These are phyloP conservation scores for Escarpia spicata DNA, from an alignment of 2,888 invertebrate species.

Conservation along the genomic window DNA sequence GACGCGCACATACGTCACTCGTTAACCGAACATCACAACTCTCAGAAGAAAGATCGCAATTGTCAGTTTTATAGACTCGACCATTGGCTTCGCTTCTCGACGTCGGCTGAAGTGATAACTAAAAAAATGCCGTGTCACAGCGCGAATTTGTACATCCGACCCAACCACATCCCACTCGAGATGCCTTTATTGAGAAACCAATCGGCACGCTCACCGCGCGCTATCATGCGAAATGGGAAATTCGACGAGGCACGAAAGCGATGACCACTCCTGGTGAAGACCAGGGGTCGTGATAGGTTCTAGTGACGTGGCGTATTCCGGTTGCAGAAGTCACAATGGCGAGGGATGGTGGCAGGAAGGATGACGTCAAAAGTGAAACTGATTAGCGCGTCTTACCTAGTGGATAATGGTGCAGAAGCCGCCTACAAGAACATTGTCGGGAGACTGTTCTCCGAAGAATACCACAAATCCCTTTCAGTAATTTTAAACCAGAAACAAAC, in stretches of 20 bases:
- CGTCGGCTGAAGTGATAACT: constrained; percentile 1
- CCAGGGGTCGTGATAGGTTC: neutral
- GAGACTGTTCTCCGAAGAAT: neutral
- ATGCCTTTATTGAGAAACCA: neutral
- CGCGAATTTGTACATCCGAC: neutral
- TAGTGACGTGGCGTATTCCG: neutral
- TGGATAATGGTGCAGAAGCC: no score
- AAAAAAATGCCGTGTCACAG: neutral
- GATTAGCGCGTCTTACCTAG: neutral
- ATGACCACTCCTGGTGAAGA: neutral
- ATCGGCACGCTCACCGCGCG: neutral
- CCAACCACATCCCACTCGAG: neutral
- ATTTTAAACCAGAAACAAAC: no score
- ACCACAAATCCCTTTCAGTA: neutral
- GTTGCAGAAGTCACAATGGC: neutral
- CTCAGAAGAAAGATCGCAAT: neutral
- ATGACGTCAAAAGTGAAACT: neutral
- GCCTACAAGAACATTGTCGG: neutral
- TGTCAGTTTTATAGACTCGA: neutral
- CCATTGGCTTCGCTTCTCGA: neutral
- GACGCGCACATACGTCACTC: neutral
- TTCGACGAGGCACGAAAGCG: neutral
- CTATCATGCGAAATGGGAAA: neutral
- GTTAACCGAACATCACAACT: neutral
- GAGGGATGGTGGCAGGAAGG: neutral